phyloP scores from a whole-genome alignment of 2,888 invertebrate genomes.

The Hypercompe scribonia region DNA sequence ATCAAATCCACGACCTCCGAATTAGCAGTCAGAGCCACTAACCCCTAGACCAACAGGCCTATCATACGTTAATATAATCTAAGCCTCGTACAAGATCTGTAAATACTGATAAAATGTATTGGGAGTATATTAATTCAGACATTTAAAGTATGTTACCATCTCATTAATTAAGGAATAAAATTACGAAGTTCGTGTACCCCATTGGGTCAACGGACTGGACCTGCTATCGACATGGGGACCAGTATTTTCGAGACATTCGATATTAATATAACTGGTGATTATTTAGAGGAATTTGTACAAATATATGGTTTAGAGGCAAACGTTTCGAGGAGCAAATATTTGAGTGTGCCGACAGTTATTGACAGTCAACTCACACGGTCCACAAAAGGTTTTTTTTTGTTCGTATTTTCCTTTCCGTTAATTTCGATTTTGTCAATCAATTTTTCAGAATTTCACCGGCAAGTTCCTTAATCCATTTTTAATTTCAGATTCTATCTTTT shows the following conservation, averaged over 20 bases:
- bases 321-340: constrained; percentile 37
- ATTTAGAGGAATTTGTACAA: constrained; percentile 58
- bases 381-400: neutral
- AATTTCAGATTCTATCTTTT: too few relatives aligned
- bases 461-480: too few relatives aligned
- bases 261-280: constrained; percentile 43
- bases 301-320: constrained; percentile 46
- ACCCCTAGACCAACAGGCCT: too few relatives aligned
- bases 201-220: constrained; percentile 40
- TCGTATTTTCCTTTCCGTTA: neutral
- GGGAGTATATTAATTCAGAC: neutral
- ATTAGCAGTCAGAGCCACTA: too few relatives aligned
- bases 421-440: neutral
- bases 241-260: constrained; percentile 43
- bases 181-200: constrained; percentile 8
- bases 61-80: too few relatives aligned
- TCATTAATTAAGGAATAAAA: constrained; percentile 1
- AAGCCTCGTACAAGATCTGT: too few relatives aligned
- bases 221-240: constrained; percentile 29
- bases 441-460: too few relatives aligned
- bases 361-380: constrained; percentile 26
- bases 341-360: constrained; percentile 28
- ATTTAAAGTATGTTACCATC: neutral
- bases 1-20: too few relatives aligned
- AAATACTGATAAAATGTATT: neutral